Conservation (phyloP, 2,113 vertebrate species). For the Ctenodactylus gundi region DNA sequence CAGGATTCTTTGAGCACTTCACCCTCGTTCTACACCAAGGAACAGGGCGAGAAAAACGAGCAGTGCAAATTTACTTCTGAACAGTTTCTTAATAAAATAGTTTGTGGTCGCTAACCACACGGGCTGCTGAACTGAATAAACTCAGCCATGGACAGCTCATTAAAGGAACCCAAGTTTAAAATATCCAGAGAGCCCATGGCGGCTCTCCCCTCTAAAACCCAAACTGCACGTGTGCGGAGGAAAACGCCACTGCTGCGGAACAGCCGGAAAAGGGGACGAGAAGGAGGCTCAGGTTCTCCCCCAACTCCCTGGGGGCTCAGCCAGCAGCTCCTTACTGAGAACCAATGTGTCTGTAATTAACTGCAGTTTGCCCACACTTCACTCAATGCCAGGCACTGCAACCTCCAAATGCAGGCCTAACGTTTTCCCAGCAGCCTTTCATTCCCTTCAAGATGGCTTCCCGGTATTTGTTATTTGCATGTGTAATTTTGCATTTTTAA, state of each 20-base stretch:
- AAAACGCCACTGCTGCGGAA: conserved; percentile 67
- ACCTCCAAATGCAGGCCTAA: conserved; percentile 71
- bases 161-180: conserved; percentile 71
- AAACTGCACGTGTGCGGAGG: conserved; percentile 72
- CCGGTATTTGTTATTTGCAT: background rate
- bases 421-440: conserved; percentile 53
- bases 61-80: conserved; percentile 83
- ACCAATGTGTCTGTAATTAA: background rate
- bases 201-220: conserved; percentile 71
- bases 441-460: conserved; percentile 45
- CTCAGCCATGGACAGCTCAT: conserved; percentile 54
- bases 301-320: background rate
- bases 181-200: conserved; percentile 63
- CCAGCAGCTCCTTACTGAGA: conserved; percentile 47
- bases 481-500: background rate
- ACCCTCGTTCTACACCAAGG: conserved; percentile 74
- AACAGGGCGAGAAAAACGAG: conserved; percentile 67
- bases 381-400: conserved; percentile 63
- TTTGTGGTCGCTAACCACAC: conserved; percentile 67
- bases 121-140: conserved; percentile 8
- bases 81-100: conserved; percentile 80
- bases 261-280: conserved; percentile 34
- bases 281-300: background rate
- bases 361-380: background rate
- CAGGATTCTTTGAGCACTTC: conserved; percentile 66